Evolutionary conservation across 2,113 vertebrate genomes (phyloP).

Genomic region (Gila orcuttii): DNA sequence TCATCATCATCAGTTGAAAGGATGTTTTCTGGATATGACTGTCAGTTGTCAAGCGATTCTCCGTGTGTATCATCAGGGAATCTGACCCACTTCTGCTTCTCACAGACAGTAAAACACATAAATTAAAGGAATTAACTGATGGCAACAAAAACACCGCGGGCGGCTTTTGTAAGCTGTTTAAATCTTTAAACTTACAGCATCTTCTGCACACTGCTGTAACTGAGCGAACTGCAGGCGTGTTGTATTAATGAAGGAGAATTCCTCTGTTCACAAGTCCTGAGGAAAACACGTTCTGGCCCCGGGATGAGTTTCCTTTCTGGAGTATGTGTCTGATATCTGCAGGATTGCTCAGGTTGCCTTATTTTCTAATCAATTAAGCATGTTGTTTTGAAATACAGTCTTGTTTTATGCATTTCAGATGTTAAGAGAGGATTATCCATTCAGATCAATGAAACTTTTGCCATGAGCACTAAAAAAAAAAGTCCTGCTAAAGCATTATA

Average conservation of each 20-base stretch:
- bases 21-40: neutral
- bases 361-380: constrained; percentile 14
- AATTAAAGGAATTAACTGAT: constrained; percentile 99
- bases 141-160: constrained; percentile 80
- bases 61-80: constrained; percentile 33
- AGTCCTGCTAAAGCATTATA: neutral
- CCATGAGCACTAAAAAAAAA: neutral
- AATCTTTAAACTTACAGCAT: constrained; percentile 99
- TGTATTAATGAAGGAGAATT: constrained; percentile 94
- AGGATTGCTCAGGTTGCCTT: neutral
- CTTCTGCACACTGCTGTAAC: constrained; percentile 98
- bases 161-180: constrained; percentile 99
- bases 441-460: neutral
- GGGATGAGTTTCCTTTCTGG: constrained; percentile 56
- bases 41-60: neutral
- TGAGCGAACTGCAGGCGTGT: constrained; percentile 96
- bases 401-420: neutral
- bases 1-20: neutral
- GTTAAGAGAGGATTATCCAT: neutral
- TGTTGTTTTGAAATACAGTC: neutral
- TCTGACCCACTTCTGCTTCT: constrained; percentile 90
- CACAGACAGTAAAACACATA: constrained; percentile 95
- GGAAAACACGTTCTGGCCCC: constrained; percentile 76
- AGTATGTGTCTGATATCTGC: neutral
- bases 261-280: constrained; percentile 82